Evolutionary conservation across 1,140 invertebrate genomes (phyloP).

Genomic region (Tetragnatha versicolor): DNA sequence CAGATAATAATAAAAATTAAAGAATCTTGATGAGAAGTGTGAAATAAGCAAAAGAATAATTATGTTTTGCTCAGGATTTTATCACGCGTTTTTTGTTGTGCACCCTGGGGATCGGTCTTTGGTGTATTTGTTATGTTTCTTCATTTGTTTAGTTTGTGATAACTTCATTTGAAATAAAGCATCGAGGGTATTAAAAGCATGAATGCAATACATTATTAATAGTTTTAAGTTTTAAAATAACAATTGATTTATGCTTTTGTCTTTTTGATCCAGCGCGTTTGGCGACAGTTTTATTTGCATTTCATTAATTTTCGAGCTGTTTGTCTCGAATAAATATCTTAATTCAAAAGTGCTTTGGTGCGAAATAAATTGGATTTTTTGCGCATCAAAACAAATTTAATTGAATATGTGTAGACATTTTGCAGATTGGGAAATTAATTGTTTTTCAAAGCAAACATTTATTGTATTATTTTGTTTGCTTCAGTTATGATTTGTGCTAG

Average conservation of each 20-base stretch:
- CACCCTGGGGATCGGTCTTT: neutral
- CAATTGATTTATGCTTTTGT: constrained; percentile 8
- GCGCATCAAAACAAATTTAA: neutral
- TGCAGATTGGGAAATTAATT: neutral
- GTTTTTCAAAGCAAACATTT: too few species aligned
- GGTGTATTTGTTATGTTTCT: neutral
- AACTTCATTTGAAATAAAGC: too few species aligned
- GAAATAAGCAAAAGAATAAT: neutral
- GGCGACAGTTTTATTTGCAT: constrained; percentile 7
- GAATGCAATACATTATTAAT: neutral
- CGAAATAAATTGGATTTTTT: neutral
- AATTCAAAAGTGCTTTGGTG: constrained; percentile 2
- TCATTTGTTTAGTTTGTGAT: too few species aligned
- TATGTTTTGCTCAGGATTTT: too few species aligned
- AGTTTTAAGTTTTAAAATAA: neutral
- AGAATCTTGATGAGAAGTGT: neutral
- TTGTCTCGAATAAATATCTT: constrained; percentile 17
- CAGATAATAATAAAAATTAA: constrained; percentile 25
- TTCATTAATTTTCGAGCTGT: constrained; percentile 15
- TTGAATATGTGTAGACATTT: constrained; percentile 1
- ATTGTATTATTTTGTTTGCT: too few species aligned
- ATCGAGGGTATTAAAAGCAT: neutral
- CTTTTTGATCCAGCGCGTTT: neutral
- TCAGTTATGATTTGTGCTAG: too few species aligned
- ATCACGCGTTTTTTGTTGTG: neutral